A percentile compares a stretch with the other conserved stretches of the same genome.
Conservation (phyloP, 2,888 invertebrate genomes). For the Pristionchus arcanus region DNA sequence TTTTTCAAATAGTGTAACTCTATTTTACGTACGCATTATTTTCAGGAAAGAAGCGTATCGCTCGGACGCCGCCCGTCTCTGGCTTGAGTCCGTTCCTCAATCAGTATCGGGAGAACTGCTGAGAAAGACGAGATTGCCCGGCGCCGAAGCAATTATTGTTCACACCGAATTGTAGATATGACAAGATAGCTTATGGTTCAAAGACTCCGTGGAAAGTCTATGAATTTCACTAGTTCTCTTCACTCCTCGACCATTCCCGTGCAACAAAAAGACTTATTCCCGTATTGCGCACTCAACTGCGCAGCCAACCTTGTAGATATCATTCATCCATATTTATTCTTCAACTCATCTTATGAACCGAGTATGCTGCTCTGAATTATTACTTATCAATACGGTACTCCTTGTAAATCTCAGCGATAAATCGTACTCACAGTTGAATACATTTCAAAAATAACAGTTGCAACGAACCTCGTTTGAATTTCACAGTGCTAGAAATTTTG, state of each 20-base stretch:
- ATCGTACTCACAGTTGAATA: neutral
- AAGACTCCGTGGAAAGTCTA: too few relatives aligned
- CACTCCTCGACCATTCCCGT: too few relatives aligned
- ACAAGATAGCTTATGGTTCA: too few relatives aligned
- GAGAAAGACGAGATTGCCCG: constrained; percentile 61
- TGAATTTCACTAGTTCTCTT: too few relatives aligned
- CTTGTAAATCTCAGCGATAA: neutral
- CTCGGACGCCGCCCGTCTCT: constrained; percentile 60
- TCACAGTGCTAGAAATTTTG: too few relatives aligned
- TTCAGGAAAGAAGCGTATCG: constrained; percentile 58
- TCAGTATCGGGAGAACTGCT: constrained; percentile 59
- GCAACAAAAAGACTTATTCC: too few relatives aligned
- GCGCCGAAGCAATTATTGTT: constrained; percentile 62
- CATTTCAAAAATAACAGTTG: too few relatives aligned
- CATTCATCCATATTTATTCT: neutral
- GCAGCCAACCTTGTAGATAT: too few relatives aligned
- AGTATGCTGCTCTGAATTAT: neutral
- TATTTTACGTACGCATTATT: too few relatives aligned
- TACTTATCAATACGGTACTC: neutral
- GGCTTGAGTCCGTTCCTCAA: constrained; percentile 62
- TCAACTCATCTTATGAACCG: neutral
- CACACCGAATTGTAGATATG: constrained; percentile 65
- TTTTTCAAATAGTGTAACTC: too few relatives aligned
- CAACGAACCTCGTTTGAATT: too few relatives aligned
- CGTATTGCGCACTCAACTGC: too few relatives aligned